Base-by-base conservation (phyloP, 2,888 invertebrate species). In the Mesorhabditis spiculigera region DNA sequence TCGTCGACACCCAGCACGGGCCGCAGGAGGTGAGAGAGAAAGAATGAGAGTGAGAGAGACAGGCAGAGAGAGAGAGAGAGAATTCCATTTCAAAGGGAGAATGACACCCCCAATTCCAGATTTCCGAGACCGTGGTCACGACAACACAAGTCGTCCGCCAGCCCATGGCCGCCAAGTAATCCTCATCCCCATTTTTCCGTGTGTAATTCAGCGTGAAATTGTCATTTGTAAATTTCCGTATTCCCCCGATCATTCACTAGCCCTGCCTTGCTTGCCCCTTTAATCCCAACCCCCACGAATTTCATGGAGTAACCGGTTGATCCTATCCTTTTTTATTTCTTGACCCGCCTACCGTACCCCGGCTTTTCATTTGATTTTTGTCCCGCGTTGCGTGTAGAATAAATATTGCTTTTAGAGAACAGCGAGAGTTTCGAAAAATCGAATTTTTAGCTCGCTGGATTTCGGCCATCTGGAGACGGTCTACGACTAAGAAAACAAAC, bases 381-480 rank as follows among this genome's bases (percentile, higher is more conserved):
- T 50, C 58, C n/a, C n/a, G 8, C n/a, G 58, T 50, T 50, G 10
- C n/a, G 58, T 50, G 58, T 50, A 13, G 58, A 50, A 50, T 50
- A 50, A 50, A 50, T 50, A 28, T 50, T 13, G 58, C n/a, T 50
- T 50, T 10, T 50, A 50, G 8, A n/a, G 58, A 50, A 50, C n/a
- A n/a, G n/a, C n/a, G n/a, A n/a, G n/a, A 3, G 8, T 50, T 10
- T 13, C 8, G 58, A 50, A 50, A 13, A 50, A 50, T 13, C n/a
- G 58, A 10, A 50, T 13, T 13, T 50, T 50, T n/a, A 50, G 58
- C 58, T 50, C 58, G n/a, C n/a, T 50, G 1, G 58, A 50, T n/a
- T 50, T 50, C 58, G 58, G 58, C 58, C 58, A 50, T 50, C n/a
- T 50, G 58, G 58, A 50, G n/a, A 50, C 58, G n/a, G n/a, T 50